Evolutionary conservation across 2,113 vertebrate species (phyloP), one percentile per base, ranked within the genome.

Genomic region (Dromaius novaehollandiae): DNA sequence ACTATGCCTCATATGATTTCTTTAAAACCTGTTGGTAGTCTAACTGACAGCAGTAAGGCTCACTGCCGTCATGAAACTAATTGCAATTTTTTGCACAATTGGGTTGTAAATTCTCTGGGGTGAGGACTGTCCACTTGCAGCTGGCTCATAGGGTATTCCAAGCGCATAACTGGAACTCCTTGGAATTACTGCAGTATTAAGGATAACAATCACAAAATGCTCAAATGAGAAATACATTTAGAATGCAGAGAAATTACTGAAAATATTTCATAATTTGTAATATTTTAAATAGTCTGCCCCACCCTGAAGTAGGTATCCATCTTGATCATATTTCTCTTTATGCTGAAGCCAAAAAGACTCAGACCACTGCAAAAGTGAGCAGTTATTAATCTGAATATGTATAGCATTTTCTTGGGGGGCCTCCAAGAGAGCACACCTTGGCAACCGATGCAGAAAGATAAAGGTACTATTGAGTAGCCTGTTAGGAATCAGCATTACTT

Each of bases 91-190:
- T 58, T 88, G 30, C 6, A 1, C 55, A 30, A 42, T 2, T 19
- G 44, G 36, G 32, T 60, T 36, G 26, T 34, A 9, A 42, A 36
- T 15, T 25, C 12, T 24, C 34, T 8, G 61, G n/a, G 4, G 11
- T 5, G 32, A 68, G 53, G 48, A 2, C 16, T 63, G 34, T n/a
- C 36, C 28, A 18, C 4, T 5, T 12, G 36, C 22, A 38, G 32
- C 32, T 0, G 2, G 28, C 36, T 25, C 19, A 20, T 3, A 5
- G 1, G 5, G 2, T 25, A 34, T 36, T 24, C 1, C 0, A 7
- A 24, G 34, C 17, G 42, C 0, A 0, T 9, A 12, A 3, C 38
- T 26, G 5, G 42, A 22, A 32, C 5, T 75, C 71, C 48, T 13
- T 32, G 60, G 66, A 73, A 44, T 16, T 6, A 1, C 2, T 30